Evolutionary conservation across 1,140 invertebrate genomes (phyloP), one percentile per base, ranked within the genome.

Genomic region (Drepana arcuata): DNA sequence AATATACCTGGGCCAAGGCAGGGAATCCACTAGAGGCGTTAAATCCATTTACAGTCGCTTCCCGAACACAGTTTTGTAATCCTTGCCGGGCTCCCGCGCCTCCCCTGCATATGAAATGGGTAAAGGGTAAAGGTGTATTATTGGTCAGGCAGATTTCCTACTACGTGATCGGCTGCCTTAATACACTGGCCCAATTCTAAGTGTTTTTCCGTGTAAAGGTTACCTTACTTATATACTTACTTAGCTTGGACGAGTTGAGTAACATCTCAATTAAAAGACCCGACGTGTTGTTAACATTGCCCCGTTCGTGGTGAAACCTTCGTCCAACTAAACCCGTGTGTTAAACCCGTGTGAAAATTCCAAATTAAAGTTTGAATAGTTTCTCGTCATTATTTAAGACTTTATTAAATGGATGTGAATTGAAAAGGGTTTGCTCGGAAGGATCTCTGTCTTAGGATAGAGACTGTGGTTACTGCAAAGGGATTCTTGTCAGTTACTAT

Each of bases 121-220:
- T 47, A 43, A 54, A 62, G 50, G 48, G 54, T 57, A 38, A 51
- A 59, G 57, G 57, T 60, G 39, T 51, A 58, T 61, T 58, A 62
- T 58, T 58, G 54, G 54, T 57, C 58, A 62, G 48, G 58, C 58
- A 62, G 58, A 62, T 62, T 62, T 56, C 45, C 54, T 18, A 16
- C 40, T 57, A 62, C 58, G 58, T 58, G 58, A 58, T 52, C 50
- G 49, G 58, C 39, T 48, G 40, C 16, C 30, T 31, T 46, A 54
- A 57, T 57, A 46, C 37, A 39, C 33, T 40, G 24, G 28, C 28
- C 31, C 37, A 24, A 42, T 52, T 48, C 43, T 56, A 50, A 60
- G 57, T 60, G 57, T 52, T 52, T 60, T 60, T 45, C 44, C 43
- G 18, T 60, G 57, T 59, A 44, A 31, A 26, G n/a, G n/a, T 26